phyloP scores from a whole-genome alignment of 2,113 vertebrate genomes.

The Odobenus rosmarus region DNA sequence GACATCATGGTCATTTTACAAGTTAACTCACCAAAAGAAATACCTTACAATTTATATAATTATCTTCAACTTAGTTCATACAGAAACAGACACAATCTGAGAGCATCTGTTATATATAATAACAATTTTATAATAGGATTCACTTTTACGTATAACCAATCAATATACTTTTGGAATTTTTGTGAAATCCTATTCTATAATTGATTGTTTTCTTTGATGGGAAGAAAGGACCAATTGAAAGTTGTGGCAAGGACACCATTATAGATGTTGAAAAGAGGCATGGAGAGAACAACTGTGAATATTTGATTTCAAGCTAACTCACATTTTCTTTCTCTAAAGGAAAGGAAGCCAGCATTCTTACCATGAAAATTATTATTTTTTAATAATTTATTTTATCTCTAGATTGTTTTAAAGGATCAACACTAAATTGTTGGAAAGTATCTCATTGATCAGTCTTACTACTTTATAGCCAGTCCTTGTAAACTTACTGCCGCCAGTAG shows the following conservation, averaged over 20 bases:
- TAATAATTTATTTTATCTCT: not conserved
- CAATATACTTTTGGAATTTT: not conserved
- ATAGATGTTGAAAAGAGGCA: not conserved
- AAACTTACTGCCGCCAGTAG: not conserved
- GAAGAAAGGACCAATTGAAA: not conserved
- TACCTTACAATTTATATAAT: not conserved
- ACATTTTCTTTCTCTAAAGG: not conserved
- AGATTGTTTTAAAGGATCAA: not conserved
- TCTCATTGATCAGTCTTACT: not conserved
- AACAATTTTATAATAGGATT: not conserved
- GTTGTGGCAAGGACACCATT: not conserved
- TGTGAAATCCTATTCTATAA: not conserved
- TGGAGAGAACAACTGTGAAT: not conserved
- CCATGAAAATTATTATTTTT: not conserved
- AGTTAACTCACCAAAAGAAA: not conserved
- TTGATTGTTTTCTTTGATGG: not conserved
- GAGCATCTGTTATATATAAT: not conserved
- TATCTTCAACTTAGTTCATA: not conserved
- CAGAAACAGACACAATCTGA: not conserved
- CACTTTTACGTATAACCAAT: not conserved
- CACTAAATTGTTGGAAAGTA: not conserved
- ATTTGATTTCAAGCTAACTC: not conserved
- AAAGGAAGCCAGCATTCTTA: not conserved
- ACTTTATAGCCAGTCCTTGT: not conserved
- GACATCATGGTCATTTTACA: not conserved